Percentiles rank a stretch among this genome's conserved stretches.
These are phyloP conservation scores for Pao palembangensis DNA, from an alignment of 2,113 vertebrate genomes.

Conservation along the genomic window DNA sequence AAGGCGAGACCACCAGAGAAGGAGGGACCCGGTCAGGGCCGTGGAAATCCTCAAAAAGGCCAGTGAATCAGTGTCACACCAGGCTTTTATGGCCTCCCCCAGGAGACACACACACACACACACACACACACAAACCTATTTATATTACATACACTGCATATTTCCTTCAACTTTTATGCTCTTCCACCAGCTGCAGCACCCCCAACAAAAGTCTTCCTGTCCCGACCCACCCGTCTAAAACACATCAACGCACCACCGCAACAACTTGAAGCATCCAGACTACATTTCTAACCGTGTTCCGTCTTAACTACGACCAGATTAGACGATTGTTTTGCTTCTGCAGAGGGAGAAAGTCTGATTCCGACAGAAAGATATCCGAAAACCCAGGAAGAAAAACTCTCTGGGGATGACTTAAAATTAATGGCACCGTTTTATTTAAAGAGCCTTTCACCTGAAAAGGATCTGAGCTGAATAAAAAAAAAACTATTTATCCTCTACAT, in stretches of 20 bases:
- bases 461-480: slow-evolving; percentile 35
- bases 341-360: too few relatives aligned
- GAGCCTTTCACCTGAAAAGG: slow-evolving; percentile 14
- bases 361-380: too few relatives aligned
- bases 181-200: too few relatives aligned
- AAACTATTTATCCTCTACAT: slow-evolving; percentile 35
- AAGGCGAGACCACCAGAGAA: slow-evolving; percentile 49
- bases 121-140: too few relatives aligned
- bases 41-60: slow-evolving; percentile 70
- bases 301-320: too few relatives aligned
- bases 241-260: too few relatives aligned
- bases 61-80: slow-evolving; percentile 41
- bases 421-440: slow-evolving; percentile 23
- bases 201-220: too few relatives aligned
- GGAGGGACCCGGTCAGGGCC: slow-evolving; percentile 51
- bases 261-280: too few relatives aligned
- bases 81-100: slow-evolving; percentile 67
- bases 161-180: not conserved
- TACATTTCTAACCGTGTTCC: too few relatives aligned
- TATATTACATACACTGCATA: not conserved
- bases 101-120: slow-evolving; percentile 4
- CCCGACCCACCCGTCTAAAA: too few relatives aligned
- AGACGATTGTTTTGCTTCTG: too few relatives aligned
- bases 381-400: not conserved
- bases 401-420: slow-evolving; percentile 21